Base-by-base conservation (phyloP, 1,140 invertebrate species). In the Cydia amplana region DNA sequence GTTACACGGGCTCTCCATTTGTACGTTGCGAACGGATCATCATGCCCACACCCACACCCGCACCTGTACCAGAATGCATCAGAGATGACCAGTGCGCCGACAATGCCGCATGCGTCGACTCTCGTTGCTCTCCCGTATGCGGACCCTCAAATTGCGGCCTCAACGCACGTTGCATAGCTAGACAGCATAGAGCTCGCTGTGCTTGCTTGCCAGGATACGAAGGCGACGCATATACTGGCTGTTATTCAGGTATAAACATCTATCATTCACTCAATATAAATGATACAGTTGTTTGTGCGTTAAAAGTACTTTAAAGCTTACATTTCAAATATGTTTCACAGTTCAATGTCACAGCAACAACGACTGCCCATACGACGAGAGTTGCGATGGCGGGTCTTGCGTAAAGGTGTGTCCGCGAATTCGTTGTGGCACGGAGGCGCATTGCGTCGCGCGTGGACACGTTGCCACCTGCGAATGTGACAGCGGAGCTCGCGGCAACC, bases 311-410 rank as follows among this genome's bases (percentile, higher is more conserved):
- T 64, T 4, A 74, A 72, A 72, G 23, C 43, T 63, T 65, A 75
- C 20, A 49, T 65, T 63, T 75, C 72, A 60, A 75, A 73, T 64
- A 74, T 77, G 72, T 74, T 78, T 89, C 93, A 36, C 87, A 97
- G 95, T 97, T 82, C 97, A 97, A 82, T 99, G 98, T 87, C 95
- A 96, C 78, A 95, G 95, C 74, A 97, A 98, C 85, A 95, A 95
- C 36, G 97, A 98, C 75, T 98, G 98, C 88, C 94, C 96, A 4
- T 93, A 96, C 28, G 95, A 95, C 49, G 95, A 98, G 89, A 96
- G 97, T 28, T 99, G 98, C 83, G 94, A 98, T 74, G 97, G 98
- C 78, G 94, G 95, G 55, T 95, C 97, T 83, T 99, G 98, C 86
- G 91, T 96, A 23, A 95, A 98, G 87, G 95, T 97, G 0, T 98